A percentile compares a stretch with the other conserved stretches of the same genome.
These are phyloP conservation scores for Pseudochaenichthys georgianus DNA, from an alignment of 2,797 vertebrate species.

Conservation along the genomic window DNA sequence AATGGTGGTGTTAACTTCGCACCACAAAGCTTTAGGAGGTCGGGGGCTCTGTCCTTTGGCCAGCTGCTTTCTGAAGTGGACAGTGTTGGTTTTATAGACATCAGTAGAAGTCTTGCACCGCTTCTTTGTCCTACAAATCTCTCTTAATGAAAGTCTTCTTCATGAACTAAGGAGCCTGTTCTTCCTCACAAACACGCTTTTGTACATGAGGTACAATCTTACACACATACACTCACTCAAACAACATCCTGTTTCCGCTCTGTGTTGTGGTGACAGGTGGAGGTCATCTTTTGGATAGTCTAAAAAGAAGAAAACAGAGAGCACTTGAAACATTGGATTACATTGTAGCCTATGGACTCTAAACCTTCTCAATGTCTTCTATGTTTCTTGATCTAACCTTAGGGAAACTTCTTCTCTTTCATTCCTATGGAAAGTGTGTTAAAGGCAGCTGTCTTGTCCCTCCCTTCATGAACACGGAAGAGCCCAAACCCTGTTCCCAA, in stretches of 20 bases:
- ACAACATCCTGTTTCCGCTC: conserved; percentile 49
- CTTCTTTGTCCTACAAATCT: conserved; percentile 13
- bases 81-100: conserved; percentile 42
- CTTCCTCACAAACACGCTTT: conserved; percentile 21
- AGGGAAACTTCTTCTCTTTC: conserved; percentile 19
- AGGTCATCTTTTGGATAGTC: conserved; percentile 52
- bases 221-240: conserved; percentile 16
- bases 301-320: conserved; percentile 40
- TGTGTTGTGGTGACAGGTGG: conserved; percentile 34
- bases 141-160: conserved; percentile 22
- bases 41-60: conserved; percentile 42
- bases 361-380: background rate
- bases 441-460: conserved; percentile 21
- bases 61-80: conserved; percentile 52
- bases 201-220: conserved; percentile 37
- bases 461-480: conserved; percentile 63
- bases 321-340: conserved; percentile 23
- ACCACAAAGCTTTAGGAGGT: conserved; percentile 7
- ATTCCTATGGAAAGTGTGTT: conserved; percentile 16
- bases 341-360: background rate
- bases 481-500: conserved; percentile 42
- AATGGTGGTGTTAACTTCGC: background rate
- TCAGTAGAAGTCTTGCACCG: conserved; percentile 13
- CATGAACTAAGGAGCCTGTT: conserved; percentile 15
- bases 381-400: background rate